These are phyloP conservation scores for Eptatretus atami DNA, from an alignment of 2,797 vertebrate species.

Conservation along the genomic window DNA sequence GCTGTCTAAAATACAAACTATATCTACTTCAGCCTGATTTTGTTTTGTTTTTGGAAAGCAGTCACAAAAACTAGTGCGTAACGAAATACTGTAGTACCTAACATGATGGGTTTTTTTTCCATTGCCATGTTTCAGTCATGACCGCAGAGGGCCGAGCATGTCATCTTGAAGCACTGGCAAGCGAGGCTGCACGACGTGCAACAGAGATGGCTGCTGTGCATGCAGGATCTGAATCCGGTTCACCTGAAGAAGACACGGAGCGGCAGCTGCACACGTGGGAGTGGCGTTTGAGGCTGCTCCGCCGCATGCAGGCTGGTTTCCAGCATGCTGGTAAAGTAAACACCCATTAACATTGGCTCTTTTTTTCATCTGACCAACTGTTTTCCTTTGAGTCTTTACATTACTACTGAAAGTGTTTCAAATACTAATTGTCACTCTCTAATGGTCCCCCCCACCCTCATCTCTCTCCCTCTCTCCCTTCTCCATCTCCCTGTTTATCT, in stretches of 20 bases:
- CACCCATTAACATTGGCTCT: too few relatives aligned
- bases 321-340: constrained; percentile 35
- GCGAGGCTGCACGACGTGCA: constrained; percentile 43
- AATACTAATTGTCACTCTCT: too few relatives aligned
- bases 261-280: constrained; percentile 57
- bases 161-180: constrained; percentile 39
- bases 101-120: not conserved
- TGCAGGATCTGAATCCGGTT: constrained; percentile 10
- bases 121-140: constrained; percentile 18
- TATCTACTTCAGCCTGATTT: not conserved
- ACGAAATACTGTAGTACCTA: not conserved
- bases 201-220: constrained; percentile 32
- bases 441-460: too few relatives aligned
- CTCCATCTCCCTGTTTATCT: too few relatives aligned
- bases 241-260: constrained; percentile 21
- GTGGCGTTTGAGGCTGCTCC: constrained; percentile 48
- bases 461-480: too few relatives aligned
- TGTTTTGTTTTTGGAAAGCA: not conserved
- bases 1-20: too few relatives aligned
- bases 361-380: too few relatives aligned
- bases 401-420: too few relatives aligned
- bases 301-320: constrained; percentile 57
- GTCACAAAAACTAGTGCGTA: not conserved
- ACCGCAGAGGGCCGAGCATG: constrained; percentile 39
- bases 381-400: too few relatives aligned